A percentile compares a stretch with the other conserved stretches of the same genome.
These are phyloP conservation scores for Troglohyphantes excavatus DNA, from an alignment of 2,888 invertebrate genomes.

Conservation along the genomic window DNA sequence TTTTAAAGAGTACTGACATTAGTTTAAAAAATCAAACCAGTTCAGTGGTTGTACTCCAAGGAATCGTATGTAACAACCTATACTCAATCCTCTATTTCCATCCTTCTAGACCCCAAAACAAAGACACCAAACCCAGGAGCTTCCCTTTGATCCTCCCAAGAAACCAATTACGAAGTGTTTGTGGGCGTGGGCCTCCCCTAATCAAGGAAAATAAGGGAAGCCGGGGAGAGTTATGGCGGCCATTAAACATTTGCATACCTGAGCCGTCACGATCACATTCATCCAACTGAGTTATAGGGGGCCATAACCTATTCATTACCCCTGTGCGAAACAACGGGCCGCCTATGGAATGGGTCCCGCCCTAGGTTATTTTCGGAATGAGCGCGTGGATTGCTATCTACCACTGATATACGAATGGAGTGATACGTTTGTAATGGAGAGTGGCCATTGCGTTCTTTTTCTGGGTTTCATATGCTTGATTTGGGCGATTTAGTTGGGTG, in stretches of 20 bases:
- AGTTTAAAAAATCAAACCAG: too few species aligned
- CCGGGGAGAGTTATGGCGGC: conserved; percentile 62
- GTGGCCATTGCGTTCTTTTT: too few species aligned
- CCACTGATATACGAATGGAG: conserved; percentile 3
- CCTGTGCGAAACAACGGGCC: conserved; percentile 40
- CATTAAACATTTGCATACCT: conserved; percentile 76
- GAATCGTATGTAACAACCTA: too few species aligned
- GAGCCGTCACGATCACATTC: conserved; percentile 61
- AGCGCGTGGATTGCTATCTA: conserved; percentile 25
- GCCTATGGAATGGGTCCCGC: conserved; percentile 43
- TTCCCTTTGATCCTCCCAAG: conserved; percentile 56
- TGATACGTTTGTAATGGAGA: background rate
- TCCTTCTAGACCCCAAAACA: background rate
- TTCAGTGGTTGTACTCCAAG: too few species aligned
- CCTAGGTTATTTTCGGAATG: conserved; percentile 56
- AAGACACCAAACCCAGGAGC: conserved; percentile 11
- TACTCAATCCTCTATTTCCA: too few species aligned
- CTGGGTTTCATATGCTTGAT: too few species aligned
- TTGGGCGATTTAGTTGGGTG: too few species aligned
- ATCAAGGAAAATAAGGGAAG: conserved; percentile 64
- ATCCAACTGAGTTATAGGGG: conserved; percentile 62
- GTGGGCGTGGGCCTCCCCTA: conserved; percentile 62
- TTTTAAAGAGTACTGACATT: too few species aligned
- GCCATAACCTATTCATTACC: conserved; percentile 75
- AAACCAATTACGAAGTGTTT: conserved; percentile 74